phyloP scores from a whole-genome alignment of 2,888 invertebrate genomes.

The Drosophila phalerata region DNA sequence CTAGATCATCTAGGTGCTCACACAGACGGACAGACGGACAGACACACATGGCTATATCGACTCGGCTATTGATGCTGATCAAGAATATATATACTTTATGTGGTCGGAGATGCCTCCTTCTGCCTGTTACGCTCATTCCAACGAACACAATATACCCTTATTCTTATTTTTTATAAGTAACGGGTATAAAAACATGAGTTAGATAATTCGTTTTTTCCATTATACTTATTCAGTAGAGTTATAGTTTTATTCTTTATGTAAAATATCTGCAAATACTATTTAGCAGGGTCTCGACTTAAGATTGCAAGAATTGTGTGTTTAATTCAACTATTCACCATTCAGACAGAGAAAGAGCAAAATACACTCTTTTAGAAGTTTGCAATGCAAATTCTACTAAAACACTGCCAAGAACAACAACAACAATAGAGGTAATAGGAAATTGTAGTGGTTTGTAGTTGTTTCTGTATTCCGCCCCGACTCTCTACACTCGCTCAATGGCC shows the following conservation, averaged over 20 bases:
- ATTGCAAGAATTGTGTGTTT: not conserved
- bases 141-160: too few species aligned
- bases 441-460: slow-evolving; percentile 44
- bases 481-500: slow-evolving; percentile 38
- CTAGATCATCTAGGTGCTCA: too few species aligned
- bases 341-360: slow-evolving; percentile 13
- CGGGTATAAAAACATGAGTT: too few species aligned
- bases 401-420: slow-evolving; percentile 43
- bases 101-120: too few species aligned
- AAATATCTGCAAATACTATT: not conserved
- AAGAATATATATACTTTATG: too few species aligned
- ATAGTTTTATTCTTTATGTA: not conserved
- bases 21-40: too few species aligned
- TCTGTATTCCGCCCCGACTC: not conserved
- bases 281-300: too few species aligned
- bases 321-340: slow-evolving; percentile 6
- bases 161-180: too few species aligned
- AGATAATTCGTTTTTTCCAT: not conserved
- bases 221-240: not conserved
- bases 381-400: slow-evolving; percentile 70
- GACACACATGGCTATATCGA: too few species aligned
- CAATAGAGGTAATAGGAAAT: slow-evolving; percentile 48
- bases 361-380: slow-evolving; percentile 53
- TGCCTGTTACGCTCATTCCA: too few species aligned
- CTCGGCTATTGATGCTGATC: too few species aligned